Base-by-base conservation (phyloP, 2,113 vertebrate genomes). In the Pelecanus crispus region DNA sequence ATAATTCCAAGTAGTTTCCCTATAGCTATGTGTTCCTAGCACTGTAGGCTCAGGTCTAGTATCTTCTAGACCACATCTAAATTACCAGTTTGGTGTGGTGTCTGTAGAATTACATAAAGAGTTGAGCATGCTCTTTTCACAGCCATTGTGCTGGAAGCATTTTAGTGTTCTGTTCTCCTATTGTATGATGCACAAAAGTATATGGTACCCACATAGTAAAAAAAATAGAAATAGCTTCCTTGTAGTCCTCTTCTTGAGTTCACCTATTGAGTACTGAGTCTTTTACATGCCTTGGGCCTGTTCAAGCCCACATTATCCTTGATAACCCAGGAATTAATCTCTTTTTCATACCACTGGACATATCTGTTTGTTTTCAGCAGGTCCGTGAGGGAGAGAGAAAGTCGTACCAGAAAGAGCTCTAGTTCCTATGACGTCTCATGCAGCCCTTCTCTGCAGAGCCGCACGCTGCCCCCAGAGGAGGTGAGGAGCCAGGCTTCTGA, bases 401-500 rank as follows among this genome's bases (percentile, higher is more conserved):
- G 96, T 11, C 98, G 98, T 17, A 98, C 96, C 17, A 98, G 99
- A 62, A 99, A 99, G 97, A 99, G 99, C 86, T 99, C 99, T 86
- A 99, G 99, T 63, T 99, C 98, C 4, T 98, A 98, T 3, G 99
- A 99, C 0, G 98, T 98, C 15, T 98, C 88, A 4, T 98, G 83
- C 91, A 98, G 88, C 98, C 99, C 96, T 65, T 98, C 99, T 9
- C 75, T 98, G 78, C 98, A 98, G 14, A 97, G 97, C 45, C 98
- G 98, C 9, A 85, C 89, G 0, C 95, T 97, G 44, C 98, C 98
- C 15, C 47, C 97, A 0, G 99, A 99, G 34, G 99, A 99, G 81
- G 99, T 99, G 87, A 98, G 99, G 38, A 99, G 99, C 97, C 98
- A 99, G 95, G 98, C 99, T 14, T 99, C 99, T 3, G 99, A 99